Percentiles rank a stretch among this genome's conserved stretches.
Conservation (phyloP, 2,113 vertebrate species). For the Hystrix brachyura region DNA sequence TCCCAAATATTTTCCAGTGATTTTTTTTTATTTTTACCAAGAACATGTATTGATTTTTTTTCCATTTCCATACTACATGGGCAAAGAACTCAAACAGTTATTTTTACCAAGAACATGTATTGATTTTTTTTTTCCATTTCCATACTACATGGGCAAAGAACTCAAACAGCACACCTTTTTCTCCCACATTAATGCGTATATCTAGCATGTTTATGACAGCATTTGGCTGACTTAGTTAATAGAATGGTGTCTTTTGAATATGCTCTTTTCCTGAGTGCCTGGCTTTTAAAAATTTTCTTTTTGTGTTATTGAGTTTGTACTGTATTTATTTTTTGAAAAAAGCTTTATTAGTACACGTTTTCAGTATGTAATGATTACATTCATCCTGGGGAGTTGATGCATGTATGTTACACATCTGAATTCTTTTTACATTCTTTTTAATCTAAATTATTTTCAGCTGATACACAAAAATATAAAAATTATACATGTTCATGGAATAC, state of each 20-base stretch:
- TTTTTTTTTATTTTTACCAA: neutral
- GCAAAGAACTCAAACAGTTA: neutral
- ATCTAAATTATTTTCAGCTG: neutral
- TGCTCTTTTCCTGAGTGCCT: neutral
- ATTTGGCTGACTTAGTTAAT: neutral
- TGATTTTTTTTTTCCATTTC: neutral
- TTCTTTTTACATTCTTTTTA: neutral
- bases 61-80: neutral
- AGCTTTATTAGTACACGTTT: neutral
- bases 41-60: neutral
- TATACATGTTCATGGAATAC: neutral
- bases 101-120: no score
- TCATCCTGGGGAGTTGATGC: neutral
- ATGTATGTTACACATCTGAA: neutral
- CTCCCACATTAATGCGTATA: neutral
- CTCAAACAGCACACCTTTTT: neutral
- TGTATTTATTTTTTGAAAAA: neutral
- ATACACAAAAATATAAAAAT: neutral
- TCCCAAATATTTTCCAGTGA: neutral
- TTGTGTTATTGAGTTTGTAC: neutral
- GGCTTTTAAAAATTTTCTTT: neutral
- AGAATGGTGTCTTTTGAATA: neutral
- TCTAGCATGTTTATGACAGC: neutral
- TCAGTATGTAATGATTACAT: neutral
- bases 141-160: neutral